A percentile compares a stretch with the other conserved stretches of the same genome.
Conservation (phyloP, 2,113 vertebrate species). For the Protobothrops mucrosquamatus region DNA sequence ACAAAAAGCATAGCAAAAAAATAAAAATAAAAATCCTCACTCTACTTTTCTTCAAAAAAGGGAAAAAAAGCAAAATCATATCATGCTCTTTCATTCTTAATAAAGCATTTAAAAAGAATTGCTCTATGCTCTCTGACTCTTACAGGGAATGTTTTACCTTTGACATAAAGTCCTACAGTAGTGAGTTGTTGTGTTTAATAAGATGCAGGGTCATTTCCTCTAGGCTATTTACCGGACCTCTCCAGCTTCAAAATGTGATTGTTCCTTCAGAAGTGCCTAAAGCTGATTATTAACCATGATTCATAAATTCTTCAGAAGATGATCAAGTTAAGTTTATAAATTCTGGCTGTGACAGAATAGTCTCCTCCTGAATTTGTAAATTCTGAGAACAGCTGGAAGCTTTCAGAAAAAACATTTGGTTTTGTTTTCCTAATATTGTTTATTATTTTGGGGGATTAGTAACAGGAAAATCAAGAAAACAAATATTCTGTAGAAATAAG, state of each 20-base stretch:
- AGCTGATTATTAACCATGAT: conserved; percentile 86
- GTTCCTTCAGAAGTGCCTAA: conserved; percentile 82
- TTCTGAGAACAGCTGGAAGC: background rate
- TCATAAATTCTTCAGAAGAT: conserved; percentile 85
- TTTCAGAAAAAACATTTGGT: conserved; percentile 31
- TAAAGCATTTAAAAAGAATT: conserved; percentile 53
- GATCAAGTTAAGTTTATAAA: conserved; percentile 77
- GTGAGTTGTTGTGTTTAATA: conserved; percentile 70
- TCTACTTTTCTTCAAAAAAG: conserved; percentile 28
- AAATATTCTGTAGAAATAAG: conserved; percentile 33
- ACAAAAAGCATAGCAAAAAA: background rate
- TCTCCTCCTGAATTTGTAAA: conserved; percentile 56
- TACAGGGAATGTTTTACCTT: conserved; percentile 68
- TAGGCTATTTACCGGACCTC: conserved; percentile 85
- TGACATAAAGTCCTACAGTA: conserved; percentile 54
- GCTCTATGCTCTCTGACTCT: conserved; percentile 54
- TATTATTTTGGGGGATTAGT: background rate
- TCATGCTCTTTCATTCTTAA: conserved; percentile 55
- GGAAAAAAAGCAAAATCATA: conserved; percentile 22
- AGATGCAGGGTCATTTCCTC: conserved; percentile 81
- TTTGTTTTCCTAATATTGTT: conserved; percentile 26
- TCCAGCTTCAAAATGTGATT: conserved; percentile 78
- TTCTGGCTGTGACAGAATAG: conserved; percentile 69
- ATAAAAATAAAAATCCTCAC: background rate
- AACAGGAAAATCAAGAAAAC: background rate